Evolutionary conservation across 2,797 vertebrate genomes (phyloP).

Genomic region (Oophaga sylvatica): DNA sequence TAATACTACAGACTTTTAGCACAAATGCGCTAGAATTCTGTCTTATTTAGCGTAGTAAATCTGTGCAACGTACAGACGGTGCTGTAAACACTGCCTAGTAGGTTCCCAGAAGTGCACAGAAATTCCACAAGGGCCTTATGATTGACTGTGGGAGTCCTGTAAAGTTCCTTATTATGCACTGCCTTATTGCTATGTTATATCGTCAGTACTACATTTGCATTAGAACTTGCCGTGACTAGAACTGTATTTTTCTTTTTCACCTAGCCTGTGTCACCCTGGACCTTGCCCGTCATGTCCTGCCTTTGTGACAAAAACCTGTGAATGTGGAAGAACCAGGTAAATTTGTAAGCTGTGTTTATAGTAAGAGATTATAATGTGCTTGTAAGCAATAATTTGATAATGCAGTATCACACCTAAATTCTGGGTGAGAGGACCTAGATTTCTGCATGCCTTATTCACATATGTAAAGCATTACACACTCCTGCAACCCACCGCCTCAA

Average conservation of each 20-base stretch:
- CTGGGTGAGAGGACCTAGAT: too few species aligned
- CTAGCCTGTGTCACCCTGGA: slow-evolving; percentile 92
- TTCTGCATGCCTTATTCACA: too few species aligned
- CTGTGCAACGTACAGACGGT: neutral
- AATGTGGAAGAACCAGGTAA: slow-evolving; percentile 92
- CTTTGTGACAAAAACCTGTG: slow-evolving; percentile 88
- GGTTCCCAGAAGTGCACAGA: neutral
- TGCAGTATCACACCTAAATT: neutral
- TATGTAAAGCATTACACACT: too few species aligned
- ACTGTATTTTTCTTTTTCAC: slow-evolving; percentile 54
- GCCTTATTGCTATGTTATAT: neutral
- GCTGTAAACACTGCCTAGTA: neutral
- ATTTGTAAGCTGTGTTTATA: neutral
- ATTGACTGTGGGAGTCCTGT: neutral
- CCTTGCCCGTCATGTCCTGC: slow-evolving; percentile 97
- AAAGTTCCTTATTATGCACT: neutral
- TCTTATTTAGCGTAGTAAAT: too few species aligned
- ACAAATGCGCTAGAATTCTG: too few species aligned
- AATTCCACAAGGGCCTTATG: neutral
- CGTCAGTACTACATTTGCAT: neutral
- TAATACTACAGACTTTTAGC: too few species aligned
- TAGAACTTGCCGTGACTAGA: neutral
- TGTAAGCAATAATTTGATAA: neutral
- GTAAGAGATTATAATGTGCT: neutral
- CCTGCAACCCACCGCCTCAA: too few species aligned